Evolutionary conservation across 2,888 invertebrate genomes (phyloP), one percentile per base, ranked within the genome.

Genomic region (Acronicta psi): DNA sequence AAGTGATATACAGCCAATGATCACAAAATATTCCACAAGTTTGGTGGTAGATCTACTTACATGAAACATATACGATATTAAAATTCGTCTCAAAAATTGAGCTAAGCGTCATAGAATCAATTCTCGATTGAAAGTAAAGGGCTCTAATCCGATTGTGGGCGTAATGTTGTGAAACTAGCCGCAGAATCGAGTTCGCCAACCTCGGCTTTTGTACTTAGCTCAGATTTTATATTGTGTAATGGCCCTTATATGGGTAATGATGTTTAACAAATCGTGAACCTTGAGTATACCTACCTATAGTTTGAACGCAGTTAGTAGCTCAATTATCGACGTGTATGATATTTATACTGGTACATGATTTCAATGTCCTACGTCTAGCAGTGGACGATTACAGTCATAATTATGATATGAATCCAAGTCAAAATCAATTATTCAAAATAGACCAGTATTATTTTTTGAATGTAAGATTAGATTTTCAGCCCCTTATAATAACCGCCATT

Each of bases 51-150:
- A n/a, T n/a, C n/a, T n/a, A n/a, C n/a, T n/a, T n/a, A n/a, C n/a
- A n/a, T n/a, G n/a, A n/a, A n/a, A n/a, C n/a, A n/a, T n/a, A n/a
- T n/a, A n/a, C n/a, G n/a, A n/a, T n/a, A 71, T 58, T 64, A 23
- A 25, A 50, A 58, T 64, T 40, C 40, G 13, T 18, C 8, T 41
- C 18, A 37, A 43, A 13, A 59, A 16, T 44, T 61, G 45, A 60
- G 46, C 50, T 47, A 42, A 54, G n/a, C 52, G 7, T 8, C 25
- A 34, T 59, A 51, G 34, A 25, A 54, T 66, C 40, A 18, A 43
- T 50, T 52, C 40, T 53, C 18, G 11, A 20, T 72, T 40, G 63
- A 60, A 69, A 67, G 74, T 61, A 71, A 77, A 77, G 65, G 69
- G 66, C 59, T 57, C 44, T 55, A 53, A 59, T 66, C 50, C 37